Percentiles rank a stretch among this genome's conserved stretches.
These are phyloP conservation scores for Ceyx melanurus DNA, from an alignment of 2,113 vertebrate genomes.

Conservation along the genomic window DNA sequence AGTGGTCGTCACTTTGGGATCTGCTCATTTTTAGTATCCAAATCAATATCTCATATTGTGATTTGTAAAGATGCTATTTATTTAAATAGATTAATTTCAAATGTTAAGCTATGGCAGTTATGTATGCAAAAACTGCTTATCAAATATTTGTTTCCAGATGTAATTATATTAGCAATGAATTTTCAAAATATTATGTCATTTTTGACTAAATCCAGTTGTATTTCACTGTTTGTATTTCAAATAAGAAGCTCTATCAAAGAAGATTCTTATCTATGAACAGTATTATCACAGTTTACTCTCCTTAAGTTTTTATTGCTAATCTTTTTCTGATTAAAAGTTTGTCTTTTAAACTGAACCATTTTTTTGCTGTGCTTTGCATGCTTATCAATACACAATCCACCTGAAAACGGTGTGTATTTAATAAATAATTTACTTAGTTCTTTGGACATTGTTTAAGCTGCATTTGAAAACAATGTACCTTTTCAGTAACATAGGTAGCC, in stretches of 20 bases:
- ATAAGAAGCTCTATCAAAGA: neutral
- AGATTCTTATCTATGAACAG: neutral
- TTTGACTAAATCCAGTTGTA: neutral
- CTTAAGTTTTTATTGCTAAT: neutral
- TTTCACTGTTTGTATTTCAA: neutral
- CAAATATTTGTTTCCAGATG: neutral
- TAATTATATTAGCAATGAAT: neutral
- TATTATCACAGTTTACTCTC: neutral
- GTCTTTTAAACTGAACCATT: neutral
- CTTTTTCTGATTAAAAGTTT: neutral
- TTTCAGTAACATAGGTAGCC: neutral
- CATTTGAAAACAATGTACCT: neutral
- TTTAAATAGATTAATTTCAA: neutral
- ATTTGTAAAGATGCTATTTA: neutral
- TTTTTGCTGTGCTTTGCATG: neutral
- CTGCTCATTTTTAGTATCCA: neutral
- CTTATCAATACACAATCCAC: neutral
- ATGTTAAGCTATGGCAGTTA: neutral
- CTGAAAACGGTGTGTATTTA: neutral
- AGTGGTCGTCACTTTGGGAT: neutral
- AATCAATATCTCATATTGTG: neutral
- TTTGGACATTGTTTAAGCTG: neutral
- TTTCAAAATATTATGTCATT: neutral
- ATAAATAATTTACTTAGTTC: neutral
- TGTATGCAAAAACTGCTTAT: neutral